A percentile compares a stretch with the other conserved stretches of the same genome.
These are phyloP conservation scores for Lycia hirtaria DNA, from an alignment of 2,888 invertebrate species.

Conservation along the genomic window DNA sequence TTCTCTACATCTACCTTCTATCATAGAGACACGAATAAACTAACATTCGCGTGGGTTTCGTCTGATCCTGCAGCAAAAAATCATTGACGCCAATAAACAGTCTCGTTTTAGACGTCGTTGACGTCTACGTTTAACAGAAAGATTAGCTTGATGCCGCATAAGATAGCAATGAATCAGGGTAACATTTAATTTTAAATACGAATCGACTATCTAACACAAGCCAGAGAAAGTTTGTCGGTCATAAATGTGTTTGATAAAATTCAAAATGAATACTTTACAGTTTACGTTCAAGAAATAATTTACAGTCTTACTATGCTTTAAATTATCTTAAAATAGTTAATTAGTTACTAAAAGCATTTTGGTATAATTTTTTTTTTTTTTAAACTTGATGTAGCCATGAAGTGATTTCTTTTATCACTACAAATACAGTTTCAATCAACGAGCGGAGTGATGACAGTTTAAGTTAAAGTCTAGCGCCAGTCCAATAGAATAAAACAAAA, in stretches of 20 bases:
- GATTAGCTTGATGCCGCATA: slow-evolving; percentile 2
- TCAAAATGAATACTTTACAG: too few species aligned
- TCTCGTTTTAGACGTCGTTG: slow-evolving; percentile 22
- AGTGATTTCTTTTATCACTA: too few species aligned
- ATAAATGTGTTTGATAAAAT: too few species aligned
- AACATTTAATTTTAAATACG: slow-evolving; percentile 18
- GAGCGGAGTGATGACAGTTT: slow-evolving; percentile 22
- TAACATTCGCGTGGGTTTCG: slow-evolving; percentile 37
- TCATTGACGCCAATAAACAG: slow-evolving; percentile 35
- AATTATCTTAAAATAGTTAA: too few species aligned
- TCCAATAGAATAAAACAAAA: slow-evolving; percentile 55
- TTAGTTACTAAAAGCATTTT: too few species aligned
- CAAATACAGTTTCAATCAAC: background rate
- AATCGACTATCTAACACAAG: slow-evolving; percentile 22
- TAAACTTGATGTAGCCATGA: too few species aligned
- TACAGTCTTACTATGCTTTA: too few species aligned
- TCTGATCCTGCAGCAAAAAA: slow-evolving; percentile 40
- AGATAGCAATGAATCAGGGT: background rate
- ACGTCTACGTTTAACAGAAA: slow-evolving; percentile 16
- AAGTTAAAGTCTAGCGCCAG: slow-evolving; percentile 20
- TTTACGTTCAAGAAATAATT: too few species aligned
- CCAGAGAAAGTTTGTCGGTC: slow-evolving; percentile 21
- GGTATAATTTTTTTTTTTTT: too few species aligned
- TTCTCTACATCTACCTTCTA: slow-evolving; percentile 50
- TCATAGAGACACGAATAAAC: slow-evolving; percentile 25